phyloP scores from a whole-genome alignment of 2,797 vertebrate species.

The Paguma larvata region DNA sequence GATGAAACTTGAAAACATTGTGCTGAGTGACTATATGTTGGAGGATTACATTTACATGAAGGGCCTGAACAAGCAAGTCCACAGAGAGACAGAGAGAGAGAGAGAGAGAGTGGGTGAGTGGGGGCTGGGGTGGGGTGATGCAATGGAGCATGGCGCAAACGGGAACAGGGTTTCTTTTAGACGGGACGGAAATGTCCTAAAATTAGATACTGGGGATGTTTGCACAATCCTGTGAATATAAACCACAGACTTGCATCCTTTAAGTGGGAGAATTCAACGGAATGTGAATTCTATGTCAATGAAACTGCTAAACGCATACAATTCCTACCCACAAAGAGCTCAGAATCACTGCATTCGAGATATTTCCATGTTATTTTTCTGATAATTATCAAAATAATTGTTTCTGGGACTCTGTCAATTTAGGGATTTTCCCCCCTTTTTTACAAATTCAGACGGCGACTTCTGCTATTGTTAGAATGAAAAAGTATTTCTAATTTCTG shows the following conservation, averaged over 20 bases:
- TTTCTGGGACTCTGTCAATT: not conserved
- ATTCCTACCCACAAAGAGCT: not conserved
- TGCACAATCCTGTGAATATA: no score
- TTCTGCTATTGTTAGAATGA: not conserved
- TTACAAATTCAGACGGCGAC: not conserved
- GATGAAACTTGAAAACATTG: not conserved
- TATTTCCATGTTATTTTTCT: not conserved
- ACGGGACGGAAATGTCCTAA: not conserved
- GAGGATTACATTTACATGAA: no score
- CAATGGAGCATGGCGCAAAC: fast-evolving
- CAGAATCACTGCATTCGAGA: not conserved
- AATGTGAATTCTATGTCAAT: not conserved
- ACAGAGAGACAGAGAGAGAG: no score
- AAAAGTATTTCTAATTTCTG: not conserved
- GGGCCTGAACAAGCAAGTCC: not conserved
- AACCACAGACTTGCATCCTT: not conserved
- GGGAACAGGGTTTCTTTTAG: not conserved
- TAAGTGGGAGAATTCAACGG: not conserved
- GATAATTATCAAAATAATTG: not conserved
- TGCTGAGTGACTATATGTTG: not conserved
- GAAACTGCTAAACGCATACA: not conserved
- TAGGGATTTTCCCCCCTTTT: not conserved
- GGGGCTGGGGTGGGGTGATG: not conserved
- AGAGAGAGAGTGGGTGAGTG: no score
- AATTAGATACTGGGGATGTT: not conserved